Conservation (phyloP, 2,113 vertebrate species). For the Psammodynastes pulverulentus region DNA sequence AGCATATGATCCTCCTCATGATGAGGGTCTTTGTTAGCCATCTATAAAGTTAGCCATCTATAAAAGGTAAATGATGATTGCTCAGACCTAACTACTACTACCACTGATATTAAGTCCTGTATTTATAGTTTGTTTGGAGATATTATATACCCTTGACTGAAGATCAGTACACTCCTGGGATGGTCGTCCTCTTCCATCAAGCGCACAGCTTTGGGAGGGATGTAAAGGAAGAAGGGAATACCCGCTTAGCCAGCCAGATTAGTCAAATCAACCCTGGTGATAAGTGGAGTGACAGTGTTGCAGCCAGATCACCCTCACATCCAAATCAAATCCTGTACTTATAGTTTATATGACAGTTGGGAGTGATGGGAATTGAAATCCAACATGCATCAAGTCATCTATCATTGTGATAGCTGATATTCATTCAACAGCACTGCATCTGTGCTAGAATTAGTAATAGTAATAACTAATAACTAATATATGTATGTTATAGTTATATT, state of each 20-base stretch:
- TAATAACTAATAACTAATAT: too few relatives aligned
- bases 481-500: too few relatives aligned
- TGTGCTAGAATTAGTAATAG: neutral
- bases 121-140: neutral
- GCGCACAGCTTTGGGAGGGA: neutral
- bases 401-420: neutral
- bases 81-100: too few relatives aligned
- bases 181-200: neutral
- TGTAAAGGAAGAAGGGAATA: neutral
- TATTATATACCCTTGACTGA: neutral
- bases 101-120: neutral
- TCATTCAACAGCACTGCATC: neutral
- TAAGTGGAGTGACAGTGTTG: neutral
- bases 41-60: neutral
- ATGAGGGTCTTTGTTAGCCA: neutral
- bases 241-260: neutral
- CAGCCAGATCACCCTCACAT: neutral
- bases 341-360: neutral
- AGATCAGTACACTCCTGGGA: neutral
- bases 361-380: neutral
- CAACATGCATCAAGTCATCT: neutral
- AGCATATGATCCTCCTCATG: neutral
- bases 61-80: neutral
- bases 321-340: neutral
- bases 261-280: neutral